Conservation (phyloP, 1,140 invertebrate genomes). For the Drosophila nigrodunni region DNA sequence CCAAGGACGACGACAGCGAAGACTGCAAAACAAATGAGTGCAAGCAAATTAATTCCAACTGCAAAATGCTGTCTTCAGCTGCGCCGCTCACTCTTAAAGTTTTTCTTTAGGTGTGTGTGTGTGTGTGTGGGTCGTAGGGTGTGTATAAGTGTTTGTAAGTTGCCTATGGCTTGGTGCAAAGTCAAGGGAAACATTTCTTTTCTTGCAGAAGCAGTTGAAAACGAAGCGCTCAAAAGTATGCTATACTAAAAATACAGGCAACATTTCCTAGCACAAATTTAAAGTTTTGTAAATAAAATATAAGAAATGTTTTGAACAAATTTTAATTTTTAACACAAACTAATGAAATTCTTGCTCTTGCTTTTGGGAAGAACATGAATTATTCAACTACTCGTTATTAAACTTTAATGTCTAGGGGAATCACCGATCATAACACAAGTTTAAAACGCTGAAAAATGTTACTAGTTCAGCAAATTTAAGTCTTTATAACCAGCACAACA, state of each 20-base stretch:
- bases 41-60: conserved; percentile 64
- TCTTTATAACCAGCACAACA: too few relatives aligned
- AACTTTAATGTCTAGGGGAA: too few relatives aligned
- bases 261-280: neutral
- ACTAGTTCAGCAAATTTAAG: too few relatives aligned
- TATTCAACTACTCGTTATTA: too few relatives aligned
- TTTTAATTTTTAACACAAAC: too few relatives aligned
- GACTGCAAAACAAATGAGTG: conserved; percentile 50
- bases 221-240: conserved; percentile 14
- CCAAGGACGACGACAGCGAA: conserved; percentile 37
- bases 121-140: neutral
- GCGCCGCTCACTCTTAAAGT: neutral
- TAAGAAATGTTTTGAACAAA: too few relatives aligned
- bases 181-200: conserved; percentile 15
- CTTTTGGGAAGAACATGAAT: too few relatives aligned
- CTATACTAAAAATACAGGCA: conserved; percentile 1
- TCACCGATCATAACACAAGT: too few relatives aligned
- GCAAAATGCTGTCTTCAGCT: conserved; percentile 39
- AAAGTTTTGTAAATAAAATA: too few relatives aligned
- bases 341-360: too few relatives aligned
- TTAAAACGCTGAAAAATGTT: too few relatives aligned
- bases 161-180: neutral
- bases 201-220: conserved; percentile 6
- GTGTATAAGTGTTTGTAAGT: neutral
- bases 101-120: neutral